Evolutionary conservation across 2,888 invertebrate genomes (phyloP).

Genomic region (Polia nebulosa): DNA sequence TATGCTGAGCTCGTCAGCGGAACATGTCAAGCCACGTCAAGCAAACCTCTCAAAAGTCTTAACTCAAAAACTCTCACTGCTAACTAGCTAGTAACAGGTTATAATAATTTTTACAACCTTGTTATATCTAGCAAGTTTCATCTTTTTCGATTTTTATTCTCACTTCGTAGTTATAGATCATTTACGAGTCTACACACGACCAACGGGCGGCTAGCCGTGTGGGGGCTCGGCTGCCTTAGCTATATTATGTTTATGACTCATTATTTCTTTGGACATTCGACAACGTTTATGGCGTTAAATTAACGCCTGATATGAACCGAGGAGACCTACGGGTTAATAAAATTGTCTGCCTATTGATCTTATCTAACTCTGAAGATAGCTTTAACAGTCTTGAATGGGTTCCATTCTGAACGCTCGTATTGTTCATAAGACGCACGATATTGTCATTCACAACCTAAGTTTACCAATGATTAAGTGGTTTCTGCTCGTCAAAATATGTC

Average conservation of each 20-base stretch:
- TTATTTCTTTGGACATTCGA: constrained; percentile 73
- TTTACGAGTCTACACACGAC: constrained; percentile 56
- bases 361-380: constrained; percentile 17
- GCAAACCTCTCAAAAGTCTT: too few relatives aligned
- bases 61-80: constrained; percentile 5
- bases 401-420: background rate
- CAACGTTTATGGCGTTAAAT: constrained; percentile 76
- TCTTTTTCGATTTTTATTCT: constrained; percentile 50
- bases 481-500: constrained; percentile 2
- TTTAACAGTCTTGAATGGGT: constrained; percentile 3
- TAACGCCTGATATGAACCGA: constrained; percentile 76
- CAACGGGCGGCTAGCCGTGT: constrained; percentile 46
- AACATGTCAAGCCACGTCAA: background rate
- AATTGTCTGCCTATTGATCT: constrained; percentile 40
- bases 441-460: background rate
- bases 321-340: constrained; percentile 37
- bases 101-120: constrained; percentile 20
- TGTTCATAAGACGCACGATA: background rate
- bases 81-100: constrained; percentile 16
- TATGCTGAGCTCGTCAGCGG: background rate
- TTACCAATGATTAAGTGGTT: background rate
- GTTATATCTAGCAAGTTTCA: constrained; percentile 17
- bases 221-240: constrained; percentile 36
- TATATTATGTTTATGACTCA: constrained; percentile 73
- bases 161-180: constrained; percentile 51